Evolutionary conservation across 2,113 vertebrate genomes (phyloP).

Genomic region (Amazona vittata): DNA sequence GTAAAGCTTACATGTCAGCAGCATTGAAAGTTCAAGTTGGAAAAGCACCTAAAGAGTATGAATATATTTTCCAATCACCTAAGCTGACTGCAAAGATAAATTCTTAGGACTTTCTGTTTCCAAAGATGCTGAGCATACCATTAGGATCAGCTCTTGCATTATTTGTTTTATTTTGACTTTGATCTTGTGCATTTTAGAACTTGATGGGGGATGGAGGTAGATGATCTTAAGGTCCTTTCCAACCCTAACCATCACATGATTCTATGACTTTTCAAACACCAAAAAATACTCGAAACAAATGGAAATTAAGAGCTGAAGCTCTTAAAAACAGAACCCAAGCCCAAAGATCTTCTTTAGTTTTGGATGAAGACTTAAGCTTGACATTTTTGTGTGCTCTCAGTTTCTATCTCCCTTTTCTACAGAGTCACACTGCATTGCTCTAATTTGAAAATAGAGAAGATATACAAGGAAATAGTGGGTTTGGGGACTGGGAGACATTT

Average conservation of each 20-base stretch:
- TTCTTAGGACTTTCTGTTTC: not conserved
- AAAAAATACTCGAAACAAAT: not conserved
- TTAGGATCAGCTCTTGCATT: not conserved
- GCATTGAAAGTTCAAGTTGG: not conserved
- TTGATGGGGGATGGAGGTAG: not conserved
- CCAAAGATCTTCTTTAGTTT: not conserved
- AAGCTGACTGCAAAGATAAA: not conserved
- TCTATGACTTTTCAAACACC: not conserved
- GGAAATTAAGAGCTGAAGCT: not conserved
- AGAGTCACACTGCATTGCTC: not conserved
- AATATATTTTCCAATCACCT: not conserved
- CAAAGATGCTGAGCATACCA: not conserved
- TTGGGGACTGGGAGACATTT: not conserved
- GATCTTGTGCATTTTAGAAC: not conserved
- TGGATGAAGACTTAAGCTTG: not conserved
- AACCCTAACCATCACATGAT: not conserved
- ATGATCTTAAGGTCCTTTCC: not conserved
- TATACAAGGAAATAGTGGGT: not conserved
- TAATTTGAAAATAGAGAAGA: not conserved
- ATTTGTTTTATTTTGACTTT: constrained; percentile 29
- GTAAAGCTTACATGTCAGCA: not conserved
- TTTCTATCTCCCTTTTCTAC: not conserved
- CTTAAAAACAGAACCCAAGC: not conserved
- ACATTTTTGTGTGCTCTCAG: not conserved
- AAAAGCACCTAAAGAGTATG: not conserved